phyloP scores from a whole-genome alignment of 2,888 invertebrate genomes.

The Drosophila paramelanica region DNA sequence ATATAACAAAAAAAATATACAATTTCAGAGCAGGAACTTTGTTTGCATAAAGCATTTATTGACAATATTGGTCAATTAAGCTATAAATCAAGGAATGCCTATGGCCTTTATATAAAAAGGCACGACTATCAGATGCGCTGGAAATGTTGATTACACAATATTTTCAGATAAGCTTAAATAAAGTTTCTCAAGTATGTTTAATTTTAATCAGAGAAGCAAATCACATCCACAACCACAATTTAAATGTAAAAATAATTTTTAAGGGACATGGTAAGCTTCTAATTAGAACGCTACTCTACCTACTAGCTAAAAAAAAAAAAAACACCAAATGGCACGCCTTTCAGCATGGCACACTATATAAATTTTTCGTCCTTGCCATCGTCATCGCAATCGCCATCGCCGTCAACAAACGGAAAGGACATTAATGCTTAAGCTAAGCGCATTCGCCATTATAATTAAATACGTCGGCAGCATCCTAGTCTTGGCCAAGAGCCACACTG shows the following conservation, averaged over 20 bases:
- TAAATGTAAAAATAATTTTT: slow-evolving; percentile 23
- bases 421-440: slow-evolving; percentile 70
- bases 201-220: not conserved
- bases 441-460: slow-evolving; percentile 71
- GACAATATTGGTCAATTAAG: slow-evolving; percentile 49
- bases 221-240: slow-evolving; percentile 12
- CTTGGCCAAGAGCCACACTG: slow-evolving; percentile 8
- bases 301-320: not conserved
- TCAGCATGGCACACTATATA: slow-evolving; percentile 11
- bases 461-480: slow-evolving; percentile 43
- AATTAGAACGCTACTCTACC: slow-evolving; percentile 46
- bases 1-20: slow-evolving; percentile 25
- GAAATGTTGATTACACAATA: not conserved
- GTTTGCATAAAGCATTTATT: slow-evolving; percentile 52
- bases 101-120: slow-evolving; percentile 3
- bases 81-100: slow-evolving; percentile 45
- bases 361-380: slow-evolving; percentile 22
- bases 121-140: not conserved
- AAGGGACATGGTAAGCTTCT: slow-evolving; percentile 31
- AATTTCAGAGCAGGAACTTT: slow-evolving; percentile 29
- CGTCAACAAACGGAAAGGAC: slow-evolving; percentile 66
- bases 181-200: no score
- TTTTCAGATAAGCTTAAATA: no score
- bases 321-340: slow-evolving; percentile 31
- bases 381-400: slow-evolving; percentile 37